Base-by-base conservation (phyloP, 35 echinoderm and acorn worm species). In the Ptychodera flava region DNA sequence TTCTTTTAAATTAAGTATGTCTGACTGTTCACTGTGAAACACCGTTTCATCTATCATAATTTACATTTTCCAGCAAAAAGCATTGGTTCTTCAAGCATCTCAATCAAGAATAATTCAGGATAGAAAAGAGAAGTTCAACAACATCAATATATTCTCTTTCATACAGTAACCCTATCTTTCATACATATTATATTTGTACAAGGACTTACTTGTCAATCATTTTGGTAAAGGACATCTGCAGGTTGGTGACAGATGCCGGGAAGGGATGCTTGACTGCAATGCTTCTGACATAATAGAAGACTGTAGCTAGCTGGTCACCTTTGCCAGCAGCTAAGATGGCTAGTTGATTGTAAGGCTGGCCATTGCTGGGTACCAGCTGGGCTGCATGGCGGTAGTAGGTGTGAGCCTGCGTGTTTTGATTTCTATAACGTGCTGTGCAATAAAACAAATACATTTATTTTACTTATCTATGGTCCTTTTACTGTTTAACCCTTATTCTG, bases 241-340 rank as follows among this genome's bases (percentile, higher is more conserved):
- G 85, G 83, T 99, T 99, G 81, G 96, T 99, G 83, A 90, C 88
- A 38, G 96, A 92, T 6, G 96, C 96, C 22, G 96, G 96, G 86
- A 99, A 99, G 35, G 96, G 96, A 79, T 99, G 96, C 79, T 94
- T 92, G 81, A 99, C 96, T 16, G 96, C 96, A 15, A 94, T 99
- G 35, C 96, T 99, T 30, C 96, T 38, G 85, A 99, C 93, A 88
- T 99, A 99, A 81, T 94, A 99, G 80, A 99, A 99, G 28, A 92
- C 89, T 92, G 94, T 99, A 81, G 96, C 91, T 6, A 99, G 88
- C 76, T 99, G 96, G 85, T 99, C 96, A 78, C 88, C 93, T 85
- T 92, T 92, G 80, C 90, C 84, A 15, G 96, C 96, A 14, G 96
- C 91, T 33, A 99, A 90, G 2, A 99, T 99, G 77, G 96, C 96